Evolutionary conservation across 2,888 invertebrate genomes (phyloP), one percentile per base, ranked within the genome.

Genomic region (Callinectes sapidus): DNA sequence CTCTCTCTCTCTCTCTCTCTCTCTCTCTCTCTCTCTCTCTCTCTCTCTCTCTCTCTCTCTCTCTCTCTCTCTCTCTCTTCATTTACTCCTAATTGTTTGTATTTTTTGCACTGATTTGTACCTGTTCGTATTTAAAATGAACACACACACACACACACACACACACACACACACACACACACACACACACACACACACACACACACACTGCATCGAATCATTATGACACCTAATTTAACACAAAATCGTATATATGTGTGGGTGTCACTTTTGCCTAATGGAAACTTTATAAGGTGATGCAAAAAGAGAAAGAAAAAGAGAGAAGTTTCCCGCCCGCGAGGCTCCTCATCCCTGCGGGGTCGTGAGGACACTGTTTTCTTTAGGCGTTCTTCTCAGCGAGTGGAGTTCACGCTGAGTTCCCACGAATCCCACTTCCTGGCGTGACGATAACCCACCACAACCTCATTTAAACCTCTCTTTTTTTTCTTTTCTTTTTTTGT

Each of bases 351-450:
- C 28, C 71, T 48, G 48, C 48, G n/a, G 71, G 28, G 71, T 71
- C 71, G 71, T 71, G 28, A 28, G 71, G n/a, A 71, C 71, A 71
- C 18, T 61, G 71, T 71, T 71, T 71, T 71, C 10, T 71, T 71
- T 28, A 71, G 71, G 71, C 28, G 71, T 71, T 71, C 28, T 71
- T 28, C 28, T 71, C 71, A 71, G 71, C 28, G n/a, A n/a, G 13
- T 23, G n/a, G 71, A 71, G 71, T 71, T n/a, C 71, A 71, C 10
- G 71, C 71, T 23, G 61, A n/a, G 71, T 71, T 71, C 71, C 71
- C 71, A 71, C 71, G 71, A 71, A 71, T n/a, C 71, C 2, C 13
- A 71, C 71, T 71, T 71, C 71, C 71, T 71, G 61, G 16, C 61
- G 23, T 23, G 61, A 61, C 23, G 23, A 61, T 61, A 61, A 10